Evolutionary conservation across 2,797 vertebrate species (phyloP).

Genomic region (Chaenodraco wilsoni): DNA sequence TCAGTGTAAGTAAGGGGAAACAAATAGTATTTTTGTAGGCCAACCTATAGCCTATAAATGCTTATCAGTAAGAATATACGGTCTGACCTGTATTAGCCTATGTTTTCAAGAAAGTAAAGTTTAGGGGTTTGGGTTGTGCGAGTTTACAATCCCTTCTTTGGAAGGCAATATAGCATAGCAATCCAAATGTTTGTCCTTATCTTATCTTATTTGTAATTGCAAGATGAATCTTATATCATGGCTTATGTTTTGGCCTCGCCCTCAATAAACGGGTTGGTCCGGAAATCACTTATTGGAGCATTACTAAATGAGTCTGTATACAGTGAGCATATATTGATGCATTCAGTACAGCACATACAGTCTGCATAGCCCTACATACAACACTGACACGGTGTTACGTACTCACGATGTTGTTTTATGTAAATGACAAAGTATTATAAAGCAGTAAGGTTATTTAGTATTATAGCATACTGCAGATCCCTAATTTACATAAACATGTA

Average conservation of each 20-base stretch:
- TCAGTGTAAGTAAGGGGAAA: constrained; percentile 4
- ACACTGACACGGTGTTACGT: background rate
- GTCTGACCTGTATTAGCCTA: background rate
- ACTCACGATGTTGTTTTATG: background rate
- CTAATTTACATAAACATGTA: background rate
- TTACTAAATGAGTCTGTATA: background rate
- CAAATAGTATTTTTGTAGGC: background rate
- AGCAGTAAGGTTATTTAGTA: background rate
- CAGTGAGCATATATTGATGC: background rate
- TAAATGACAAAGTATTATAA: too few relatives aligned
- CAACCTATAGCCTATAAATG: background rate
- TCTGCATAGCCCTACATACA: background rate
- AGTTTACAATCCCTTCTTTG: too few relatives aligned
- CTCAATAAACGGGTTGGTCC: background rate
- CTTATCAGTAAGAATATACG: background rate
- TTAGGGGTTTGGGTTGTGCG: too few relatives aligned
- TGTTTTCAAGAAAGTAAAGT: too few relatives aligned
- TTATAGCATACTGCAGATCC: background rate
- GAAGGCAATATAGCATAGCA: background rate
- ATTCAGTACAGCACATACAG: background rate
- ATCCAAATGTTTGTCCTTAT: background rate
- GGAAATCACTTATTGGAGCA: background rate
- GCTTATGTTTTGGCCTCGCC: background rate
- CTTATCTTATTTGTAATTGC: background rate
- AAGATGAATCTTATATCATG: background rate